These are phyloP conservation scores for Rhinopomastus cyanomelas DNA, from an alignment of 2,113 vertebrate genomes.

Conservation along the genomic window DNA sequence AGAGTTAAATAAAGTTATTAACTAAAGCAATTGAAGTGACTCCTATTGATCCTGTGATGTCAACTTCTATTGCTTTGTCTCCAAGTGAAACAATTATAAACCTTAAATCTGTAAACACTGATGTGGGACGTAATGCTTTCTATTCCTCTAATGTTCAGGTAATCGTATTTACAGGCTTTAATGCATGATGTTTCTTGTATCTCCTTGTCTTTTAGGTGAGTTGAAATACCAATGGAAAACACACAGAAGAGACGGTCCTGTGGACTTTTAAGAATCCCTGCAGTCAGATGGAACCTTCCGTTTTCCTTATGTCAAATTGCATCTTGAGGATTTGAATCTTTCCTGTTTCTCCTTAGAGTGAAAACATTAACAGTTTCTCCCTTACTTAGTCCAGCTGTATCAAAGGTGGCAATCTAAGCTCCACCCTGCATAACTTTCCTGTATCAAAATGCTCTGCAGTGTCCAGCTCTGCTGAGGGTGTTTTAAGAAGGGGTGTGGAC, in stretches of 20 bases:
- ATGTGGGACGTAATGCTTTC: not conserved
- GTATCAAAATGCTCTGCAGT: not conserved
- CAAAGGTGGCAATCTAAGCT: not conserved
- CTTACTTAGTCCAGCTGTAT: not conserved
- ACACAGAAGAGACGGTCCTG: not conserved
- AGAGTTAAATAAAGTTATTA: not conserved
- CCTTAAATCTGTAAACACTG: not conserved
- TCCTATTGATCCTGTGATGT: not conserved
- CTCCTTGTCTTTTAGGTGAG: not conserved
- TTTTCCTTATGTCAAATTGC: not conserved
- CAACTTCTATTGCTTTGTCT: not conserved
- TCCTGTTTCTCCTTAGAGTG: not conserved
- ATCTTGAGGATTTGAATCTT: not conserved
- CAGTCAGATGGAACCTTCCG: not conserved
- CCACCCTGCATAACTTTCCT: not conserved
- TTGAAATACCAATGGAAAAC: not conserved
- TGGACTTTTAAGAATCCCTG: not conserved
- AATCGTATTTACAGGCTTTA: not conserved
- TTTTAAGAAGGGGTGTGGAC: too few relatives aligned
- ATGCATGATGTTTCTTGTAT: not conserved
- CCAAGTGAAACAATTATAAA: not conserved
- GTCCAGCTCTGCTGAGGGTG: not conserved
- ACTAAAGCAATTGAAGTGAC: not conserved
- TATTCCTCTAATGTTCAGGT: not conserved
- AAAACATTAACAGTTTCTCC: not conserved